phyloP scores from a whole-genome alignment of 1,140 invertebrate species.

The Eurosta solidaginis region DNA sequence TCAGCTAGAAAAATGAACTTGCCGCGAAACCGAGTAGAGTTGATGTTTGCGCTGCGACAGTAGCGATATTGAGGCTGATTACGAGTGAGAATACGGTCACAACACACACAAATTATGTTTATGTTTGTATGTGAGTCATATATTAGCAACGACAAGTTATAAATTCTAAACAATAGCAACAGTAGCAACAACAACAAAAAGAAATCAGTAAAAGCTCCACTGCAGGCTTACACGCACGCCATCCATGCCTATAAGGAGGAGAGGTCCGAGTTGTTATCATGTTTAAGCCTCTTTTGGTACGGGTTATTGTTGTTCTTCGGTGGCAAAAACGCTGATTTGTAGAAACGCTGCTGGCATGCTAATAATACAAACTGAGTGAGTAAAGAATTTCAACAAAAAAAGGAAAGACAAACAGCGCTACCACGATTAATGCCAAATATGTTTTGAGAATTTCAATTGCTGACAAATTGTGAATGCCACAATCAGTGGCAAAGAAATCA shows the following conservation, averaged over 20 bases:
- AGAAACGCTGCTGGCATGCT: background rate
- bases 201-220: background rate
- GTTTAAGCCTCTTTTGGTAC: too few relatives aligned
- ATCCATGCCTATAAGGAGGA: too few relatives aligned
- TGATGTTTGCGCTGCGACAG: background rate
- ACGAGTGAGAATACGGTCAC: background rate
- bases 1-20: background rate
- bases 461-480: slow-evolving; percentile 21
- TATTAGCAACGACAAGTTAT: slow-evolving; percentile 17
- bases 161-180: background rate
- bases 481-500: slow-evolving; percentile 3
- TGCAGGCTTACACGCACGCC: too few relatives aligned
- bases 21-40: background rate
- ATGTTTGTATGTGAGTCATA: background rate
- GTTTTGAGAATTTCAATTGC: slow-evolving; percentile 24
- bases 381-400: background rate
- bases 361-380: too few relatives aligned
- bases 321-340: background rate
- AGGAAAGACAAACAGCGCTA: background rate
- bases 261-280: too few relatives aligned
- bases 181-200: background rate
- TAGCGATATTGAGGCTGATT: background rate
- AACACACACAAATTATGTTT: background rate
- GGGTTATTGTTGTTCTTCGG: too few relatives aligned
- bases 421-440: slow-evolving; percentile 17